Evolutionary conservation across 2,888 invertebrate species (phyloP).

Genomic region (Lathronympha strigana): DNA sequence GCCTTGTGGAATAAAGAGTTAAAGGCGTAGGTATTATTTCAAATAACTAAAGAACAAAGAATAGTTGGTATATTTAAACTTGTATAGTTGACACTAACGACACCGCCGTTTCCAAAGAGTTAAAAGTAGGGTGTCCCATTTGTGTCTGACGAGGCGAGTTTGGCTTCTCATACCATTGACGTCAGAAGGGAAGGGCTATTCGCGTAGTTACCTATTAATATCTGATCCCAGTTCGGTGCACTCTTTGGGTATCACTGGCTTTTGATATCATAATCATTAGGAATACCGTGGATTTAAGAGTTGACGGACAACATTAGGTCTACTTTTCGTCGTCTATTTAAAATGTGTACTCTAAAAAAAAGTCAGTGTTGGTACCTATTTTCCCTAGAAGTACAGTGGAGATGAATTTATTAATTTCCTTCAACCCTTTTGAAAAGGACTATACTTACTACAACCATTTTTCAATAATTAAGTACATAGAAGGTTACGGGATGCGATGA

Average conservation of each 20-base stretch:
- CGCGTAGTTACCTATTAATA: conserved; percentile 70
- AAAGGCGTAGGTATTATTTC: neutral
- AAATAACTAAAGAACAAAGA: conserved; percentile 8
- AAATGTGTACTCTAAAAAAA: too few species aligned
- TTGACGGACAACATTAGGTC: too few species aligned
- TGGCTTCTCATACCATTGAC: conserved; percentile 62
- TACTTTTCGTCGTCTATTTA: too few species aligned
- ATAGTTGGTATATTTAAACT: conserved; percentile 50
- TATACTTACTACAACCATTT: too few species aligned
- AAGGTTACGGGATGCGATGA: too few species aligned
- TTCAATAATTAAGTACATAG: too few species aligned
- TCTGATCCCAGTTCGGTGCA: conserved; percentile 48
- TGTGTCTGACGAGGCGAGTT: conserved; percentile 57
- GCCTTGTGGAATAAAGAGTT: neutral
- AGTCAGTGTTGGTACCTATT: too few species aligned
- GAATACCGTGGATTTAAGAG: too few species aligned
- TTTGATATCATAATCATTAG: neutral
- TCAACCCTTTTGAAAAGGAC: too few species aligned
- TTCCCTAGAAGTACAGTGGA: too few species aligned
- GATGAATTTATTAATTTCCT: too few species aligned
- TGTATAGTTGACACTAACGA: conserved; percentile 58
- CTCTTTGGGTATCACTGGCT: conserved; percentile 30
- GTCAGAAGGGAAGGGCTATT: conserved; percentile 72
- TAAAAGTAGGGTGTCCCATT: conserved; percentile 54
- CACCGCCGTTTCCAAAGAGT: conserved; percentile 52